A percentile compares a stretch with the other conserved stretches of the same genome.
These are phyloP conservation scores for Blennius ocellaris DNA, from an alignment of 2,113 vertebrate species.

Conservation along the genomic window DNA sequence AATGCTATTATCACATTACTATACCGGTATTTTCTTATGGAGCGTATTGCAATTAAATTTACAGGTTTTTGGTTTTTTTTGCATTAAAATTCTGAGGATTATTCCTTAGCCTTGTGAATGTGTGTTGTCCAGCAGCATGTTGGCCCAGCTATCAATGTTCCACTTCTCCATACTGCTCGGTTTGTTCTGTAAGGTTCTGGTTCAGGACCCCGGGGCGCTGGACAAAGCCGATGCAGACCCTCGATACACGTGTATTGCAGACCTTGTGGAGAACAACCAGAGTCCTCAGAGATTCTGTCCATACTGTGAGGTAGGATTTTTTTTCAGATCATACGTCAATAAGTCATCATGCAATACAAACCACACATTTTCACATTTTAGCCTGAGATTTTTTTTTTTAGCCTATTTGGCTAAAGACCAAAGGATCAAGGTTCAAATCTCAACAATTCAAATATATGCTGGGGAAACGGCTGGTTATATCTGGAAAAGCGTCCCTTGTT, in stretches of 20 bases:
- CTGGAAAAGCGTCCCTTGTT: too few relatives aligned
- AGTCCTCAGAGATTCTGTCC: slow-evolving; percentile 81
- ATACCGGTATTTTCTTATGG: too few relatives aligned
- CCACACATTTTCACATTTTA: neutral
- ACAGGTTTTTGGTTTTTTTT: too few relatives aligned
- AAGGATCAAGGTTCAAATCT: too few relatives aligned
- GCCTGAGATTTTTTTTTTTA: neutral
- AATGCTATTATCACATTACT: too few relatives aligned
- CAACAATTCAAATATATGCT: too few relatives aligned
- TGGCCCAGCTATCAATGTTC: slow-evolving; percentile 77
- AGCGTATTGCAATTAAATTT: neutral
- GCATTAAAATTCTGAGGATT: neutral
- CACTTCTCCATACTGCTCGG: slow-evolving; percentile 75
- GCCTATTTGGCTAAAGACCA: neutral
- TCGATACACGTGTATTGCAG: slow-evolving; percentile 76
- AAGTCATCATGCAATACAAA: neutral
- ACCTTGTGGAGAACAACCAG: slow-evolving; percentile 82
- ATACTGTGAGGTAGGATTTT: slow-evolving; percentile 84
- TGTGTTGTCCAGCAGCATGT: slow-evolving; percentile 71
- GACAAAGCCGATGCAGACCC: slow-evolving; percentile 68
- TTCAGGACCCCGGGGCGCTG: slow-evolving; percentile 79
- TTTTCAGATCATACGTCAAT: neutral
- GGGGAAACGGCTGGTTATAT: too few relatives aligned
- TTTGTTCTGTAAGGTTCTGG: slow-evolving; percentile 82
- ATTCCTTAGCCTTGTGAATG: slow-evolving; percentile 77